Base-by-base conservation (phyloP, 37 sponge, comb jelly and placozoan species). In the Ephydatia muelleri region DNA sequence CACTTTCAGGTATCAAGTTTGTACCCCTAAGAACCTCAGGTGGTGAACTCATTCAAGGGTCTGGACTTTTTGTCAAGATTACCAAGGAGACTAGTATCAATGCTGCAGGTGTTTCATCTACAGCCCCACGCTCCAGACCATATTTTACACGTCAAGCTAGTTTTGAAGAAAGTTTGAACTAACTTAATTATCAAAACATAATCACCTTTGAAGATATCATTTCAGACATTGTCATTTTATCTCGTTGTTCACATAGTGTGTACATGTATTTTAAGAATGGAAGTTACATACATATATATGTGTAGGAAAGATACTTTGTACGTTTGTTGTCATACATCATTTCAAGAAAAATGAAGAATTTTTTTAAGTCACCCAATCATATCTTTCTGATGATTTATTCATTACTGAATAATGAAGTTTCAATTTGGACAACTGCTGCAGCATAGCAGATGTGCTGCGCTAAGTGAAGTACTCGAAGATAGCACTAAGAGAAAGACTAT, bases 11-110 rank as follows among this genome's bases (percentile, higher is more conserved):
- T n/a, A 65, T 92, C 67, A 85, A 86, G 72, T 92, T 81, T 47
- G 38, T 92, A 66, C 89, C 90, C 8, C 68, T 92, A 68, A 82
- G 93, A 16, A 88, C 83, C 23, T 48, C 83, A 43, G 81, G 82
- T 33, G 93, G 93, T 23, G 89, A 88, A 48, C 86, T 85, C 30
- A 82, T 88, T 29, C 89, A 82, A 47, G 86, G 85, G 30, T 85
- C 89, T 37, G 93, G 93, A 1, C 82, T 92, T 49, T 88, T 92
- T 82, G 86, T 92, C 8, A 40, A 68, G 21, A 88, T 92, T 43
- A 74, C 72, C 39, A 86, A 78, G 83, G 57, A 57, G 19, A 13
- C 57, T 16, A 14, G 16, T 21, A 57, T 14, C 9, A 57, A 1
- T 57, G 57, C 1, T 57, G 57, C 4, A 43, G 6, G 16, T 57